Evolutionary conservation across 2,888 invertebrate species (phyloP).

Genomic region (Zootermopsis nevadensis): DNA sequence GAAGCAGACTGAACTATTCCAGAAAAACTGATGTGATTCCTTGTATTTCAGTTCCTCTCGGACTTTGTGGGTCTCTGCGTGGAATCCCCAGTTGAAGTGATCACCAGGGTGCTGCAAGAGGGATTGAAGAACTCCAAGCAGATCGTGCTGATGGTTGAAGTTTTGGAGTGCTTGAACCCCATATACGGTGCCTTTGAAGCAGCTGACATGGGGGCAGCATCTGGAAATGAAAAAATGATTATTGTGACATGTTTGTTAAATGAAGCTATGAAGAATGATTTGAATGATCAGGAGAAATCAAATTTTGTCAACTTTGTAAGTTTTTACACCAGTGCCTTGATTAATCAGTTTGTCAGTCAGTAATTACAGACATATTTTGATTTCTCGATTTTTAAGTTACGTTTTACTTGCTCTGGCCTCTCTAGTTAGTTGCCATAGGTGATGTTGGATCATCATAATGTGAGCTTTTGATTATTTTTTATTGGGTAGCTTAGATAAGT

Average conservation of each 20-base stretch:
- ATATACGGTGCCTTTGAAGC: background rate
- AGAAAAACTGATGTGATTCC: too few relatives aligned
- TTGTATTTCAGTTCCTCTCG: slow-evolving; percentile 2
- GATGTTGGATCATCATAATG: too few relatives aligned
- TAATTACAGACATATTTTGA: too few relatives aligned
- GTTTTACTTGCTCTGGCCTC: too few relatives aligned
- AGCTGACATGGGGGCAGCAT: background rate
- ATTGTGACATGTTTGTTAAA: background rate
- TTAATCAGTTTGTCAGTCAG: too few relatives aligned
- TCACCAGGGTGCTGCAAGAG: background rate
- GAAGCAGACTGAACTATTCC: too few relatives aligned
- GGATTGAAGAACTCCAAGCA: background rate
- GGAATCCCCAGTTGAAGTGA: background rate
- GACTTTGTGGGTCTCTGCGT: background rate
- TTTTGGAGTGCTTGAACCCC: background rate
- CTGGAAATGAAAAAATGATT: background rate
- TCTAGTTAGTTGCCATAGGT: too few relatives aligned
- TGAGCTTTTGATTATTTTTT: too few relatives aligned
- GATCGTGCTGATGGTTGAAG: background rate
- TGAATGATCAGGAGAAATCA: slow-evolving; percentile 8
- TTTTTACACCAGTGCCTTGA: too few relatives aligned
- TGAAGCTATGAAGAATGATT: background rate
- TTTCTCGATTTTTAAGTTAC: too few relatives aligned
- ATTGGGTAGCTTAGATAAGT: too few relatives aligned
- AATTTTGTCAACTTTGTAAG: slow-evolving; percentile 4